Base-by-base conservation (phyloP, 2,113 vertebrate species). In the Eolophus roseicapilla region DNA sequence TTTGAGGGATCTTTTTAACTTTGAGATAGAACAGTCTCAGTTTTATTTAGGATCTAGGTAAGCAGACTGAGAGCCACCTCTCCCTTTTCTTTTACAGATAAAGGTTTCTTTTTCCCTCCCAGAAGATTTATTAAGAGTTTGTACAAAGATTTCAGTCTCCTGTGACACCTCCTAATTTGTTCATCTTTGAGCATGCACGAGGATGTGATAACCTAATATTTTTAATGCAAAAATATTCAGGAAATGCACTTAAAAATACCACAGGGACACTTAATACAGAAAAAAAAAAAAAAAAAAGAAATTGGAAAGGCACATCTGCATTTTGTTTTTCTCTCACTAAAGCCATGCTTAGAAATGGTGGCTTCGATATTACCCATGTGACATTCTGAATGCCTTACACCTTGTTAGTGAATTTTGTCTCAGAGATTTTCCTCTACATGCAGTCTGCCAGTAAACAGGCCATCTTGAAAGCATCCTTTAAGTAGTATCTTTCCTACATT, bases 221-320 rank as follows among this genome's bases (percentile, higher is more conserved):
- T 97, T 93, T 79, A 93, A 94, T 88, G 86, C 62, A 96, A 96
- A 97, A 93, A 88, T 90, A 94, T 91, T 65, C 77, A 94, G 67
- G 88, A 96, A 92, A 94, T 68, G 37, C 76, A 60, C 80, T 93
- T 89, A 37, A 81, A 90, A 95, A 88, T 94, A 76, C 80, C 78
- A 82, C 43, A 60, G 88, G 44, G 86, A 86, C 67, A 79, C 25
- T 64, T 69, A 88, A 84, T 81, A 93, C 17, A 68, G 60, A 12
- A 86, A 83, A 83, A 79, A 88, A 55, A 33, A n/a, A n/a, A 86
- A 29, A 33, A 33, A 13, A 33, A 57, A 13, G 33, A 81, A 93
- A 86, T 50, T 68, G 65, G 39, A 86, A 92, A 75, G 31, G 12
- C 43, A 81, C n/a, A 86, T 93, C 93, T 93, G 37, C 80, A 91